These are phyloP conservation scores for Rugalucina vietnamica DNA, from an alignment of 2,888 invertebrate genomes.

Conservation along the genomic window DNA sequence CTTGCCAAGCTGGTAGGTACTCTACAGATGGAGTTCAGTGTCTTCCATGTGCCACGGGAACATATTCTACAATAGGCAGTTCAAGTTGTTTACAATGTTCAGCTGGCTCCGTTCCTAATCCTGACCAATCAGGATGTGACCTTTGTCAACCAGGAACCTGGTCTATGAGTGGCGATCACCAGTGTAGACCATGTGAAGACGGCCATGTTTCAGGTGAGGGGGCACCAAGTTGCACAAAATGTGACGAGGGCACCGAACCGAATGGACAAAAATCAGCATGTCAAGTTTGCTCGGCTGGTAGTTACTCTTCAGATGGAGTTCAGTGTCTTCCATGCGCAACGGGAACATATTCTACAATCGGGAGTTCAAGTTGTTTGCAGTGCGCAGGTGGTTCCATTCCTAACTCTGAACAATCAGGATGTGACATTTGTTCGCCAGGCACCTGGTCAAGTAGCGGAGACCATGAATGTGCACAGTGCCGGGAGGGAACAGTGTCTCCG, in stretches of 20 bases:
- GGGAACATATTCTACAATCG: not conserved
- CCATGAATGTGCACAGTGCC: not conserved
- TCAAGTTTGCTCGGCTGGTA: not conserved
- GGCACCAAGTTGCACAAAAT: not conserved
- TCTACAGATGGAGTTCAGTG: not conserved
- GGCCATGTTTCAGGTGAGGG: not conserved
- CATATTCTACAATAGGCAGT: not conserved
- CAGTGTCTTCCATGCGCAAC: not conserved
- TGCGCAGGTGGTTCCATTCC: not conserved
- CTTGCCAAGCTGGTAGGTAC: not conserved
- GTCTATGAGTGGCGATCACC: not conserved
- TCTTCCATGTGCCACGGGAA: not conserved
- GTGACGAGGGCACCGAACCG: not conserved
- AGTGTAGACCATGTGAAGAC: not conserved
- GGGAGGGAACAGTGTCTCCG: not conserved
- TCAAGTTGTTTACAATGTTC: not conserved
- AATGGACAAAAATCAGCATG: not conserved
- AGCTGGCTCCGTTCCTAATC: not conserved
- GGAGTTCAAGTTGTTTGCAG: not conserved
- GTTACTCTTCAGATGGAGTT: not conserved
- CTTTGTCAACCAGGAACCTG: not conserved
- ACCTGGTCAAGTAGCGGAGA: not conserved
- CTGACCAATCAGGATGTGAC: not conserved
- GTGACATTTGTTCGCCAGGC: not conserved
- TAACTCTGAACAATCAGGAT: not conserved